Percentiles rank a stretch among this genome's conserved stretches.
These are phyloP conservation scores for Falco peregrinus DNA, from an alignment of 2,797 vertebrate species.

Conservation along the genomic window DNA sequence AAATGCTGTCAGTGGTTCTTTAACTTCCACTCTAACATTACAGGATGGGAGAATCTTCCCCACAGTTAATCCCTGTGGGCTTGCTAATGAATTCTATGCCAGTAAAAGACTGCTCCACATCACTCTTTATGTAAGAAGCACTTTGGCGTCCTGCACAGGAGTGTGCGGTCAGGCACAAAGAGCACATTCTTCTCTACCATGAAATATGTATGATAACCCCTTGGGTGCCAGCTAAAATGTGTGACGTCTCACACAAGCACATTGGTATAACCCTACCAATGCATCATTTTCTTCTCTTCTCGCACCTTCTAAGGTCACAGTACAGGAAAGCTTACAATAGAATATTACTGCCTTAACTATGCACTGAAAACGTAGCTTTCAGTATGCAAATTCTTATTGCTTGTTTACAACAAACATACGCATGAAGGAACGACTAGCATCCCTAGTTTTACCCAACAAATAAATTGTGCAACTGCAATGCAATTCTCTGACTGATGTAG, in stretches of 20 bases:
- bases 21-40: neutral
- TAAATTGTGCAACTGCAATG: neutral
- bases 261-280: neutral
- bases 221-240: constrained; percentile 29
- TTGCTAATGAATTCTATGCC: constrained; percentile 8
- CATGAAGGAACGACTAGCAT: neutral
- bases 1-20: neutral
- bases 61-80: neutral
- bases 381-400: neutral
- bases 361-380: neutral
- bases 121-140: constrained; percentile 40
- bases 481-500: neutral
- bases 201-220: constrained; percentile 51
- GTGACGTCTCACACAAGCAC: neutral
- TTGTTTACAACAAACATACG: neutral
- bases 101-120: neutral
- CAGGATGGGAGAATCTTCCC: neutral
- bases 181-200: constrained; percentile 44
- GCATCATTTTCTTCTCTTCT: neutral
- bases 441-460: neutral
- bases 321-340: neutral
- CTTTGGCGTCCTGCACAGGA: constrained; percentile 8
- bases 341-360: neutral
- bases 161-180: constrained; percentile 51
- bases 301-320: neutral